Base-by-base conservation (phyloP, 1,140 invertebrate species). In the Cyrtorhinus lividipennis region DNA sequence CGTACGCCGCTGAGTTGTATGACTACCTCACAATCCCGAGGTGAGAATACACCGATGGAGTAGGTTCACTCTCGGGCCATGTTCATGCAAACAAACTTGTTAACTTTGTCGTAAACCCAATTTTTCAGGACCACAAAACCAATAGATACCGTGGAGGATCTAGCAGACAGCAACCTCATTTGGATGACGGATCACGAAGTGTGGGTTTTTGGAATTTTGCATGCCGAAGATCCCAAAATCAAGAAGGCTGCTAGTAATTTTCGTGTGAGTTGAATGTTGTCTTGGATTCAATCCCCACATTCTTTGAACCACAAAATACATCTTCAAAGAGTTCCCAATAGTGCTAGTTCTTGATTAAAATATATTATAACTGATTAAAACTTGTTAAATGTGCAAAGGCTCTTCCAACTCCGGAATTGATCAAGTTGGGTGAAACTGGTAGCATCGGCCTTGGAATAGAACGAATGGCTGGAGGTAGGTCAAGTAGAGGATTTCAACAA, bases 111-210 rank as follows among this genome's bases (percentile, higher is more conserved):
- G n/a, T n/a, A n/a, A n/a, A n/a, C n/a, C n/a, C n/a, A n/a, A n/a
- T n/a, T n/a, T n/a, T n/a, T n/a, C n/a, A 58, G 56, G 20, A 24
- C 25, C 2, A 58, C 56, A 8, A 58, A 58, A 58, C 56, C 56
- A 22, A 58, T 58, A 8, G 24, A 58, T 25, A 23, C 56, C 5
- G 22, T 24, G 3, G 22, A 5, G 3, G 56, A 58, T 24, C 22
- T 58, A 5, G 56, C 56, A 15, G 23, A 58, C 2, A 58, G 56
- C 24, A 22, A 25, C 10, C 12, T 58, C 5, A 27, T 58, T 12
- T 58, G 56, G 56, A 24, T 24, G 22, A 27, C 56, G 2, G 56
- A 58, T 25, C 56, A 58, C 26, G 56, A 58, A 24, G 56, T 58
- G 22, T 58, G 56, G 56, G 25, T 24, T 12, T 58, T 24, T 26